Evolutionary conservation across 2,888 invertebrate genomes (phyloP), one percentile per base, ranked within the genome.

Genomic region (Harpagoxenus sublaevis): DNA sequence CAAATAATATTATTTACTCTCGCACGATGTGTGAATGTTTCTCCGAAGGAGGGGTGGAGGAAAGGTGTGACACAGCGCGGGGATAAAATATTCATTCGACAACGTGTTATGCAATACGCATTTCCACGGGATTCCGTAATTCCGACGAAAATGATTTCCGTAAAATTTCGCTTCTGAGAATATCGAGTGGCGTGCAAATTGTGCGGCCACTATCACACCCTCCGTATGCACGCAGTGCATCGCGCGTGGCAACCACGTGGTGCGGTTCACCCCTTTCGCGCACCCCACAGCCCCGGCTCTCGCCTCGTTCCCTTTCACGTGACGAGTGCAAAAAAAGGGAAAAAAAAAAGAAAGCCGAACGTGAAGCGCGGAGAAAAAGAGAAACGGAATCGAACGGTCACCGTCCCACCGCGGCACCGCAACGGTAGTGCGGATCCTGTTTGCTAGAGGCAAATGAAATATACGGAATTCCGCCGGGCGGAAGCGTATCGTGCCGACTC

Each of bases 231-330:
- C 31, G 71, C 48, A 42, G 78, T 45, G 63, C 65, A 68, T 42
- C 70, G 86, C 84, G 89, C 83, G 62, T 87, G 89, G 75, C 85
- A 79, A 88, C 88, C 90, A 90, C 90, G 90, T 90, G 90, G 91
- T 86, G 74, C 84, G 85, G 65, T 87, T 90, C 85, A 73, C 87
- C 89, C 90, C 85, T 88, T 86, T 89, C 85, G 82, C 66, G 65
- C 84, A 81, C 73, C 88, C 73, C 71, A 51, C 73, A 42, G 10
- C 12, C 53, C 82, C 65, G 28, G 39, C 73, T 31, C 55, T 65
- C 74, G 68, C 70, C 66, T 66, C 65, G 60, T 78, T 85, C 77
- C 74, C 63, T 55, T 53, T 70, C 63, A 68, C 77, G 85, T 87
- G 84, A 75, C 68, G 85, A 87, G 75, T 23, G 71, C 48, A 31